phyloP scores from a whole-genome alignment of 2,797 vertebrate genomes.

The Orientallactaga sibirica region DNA sequence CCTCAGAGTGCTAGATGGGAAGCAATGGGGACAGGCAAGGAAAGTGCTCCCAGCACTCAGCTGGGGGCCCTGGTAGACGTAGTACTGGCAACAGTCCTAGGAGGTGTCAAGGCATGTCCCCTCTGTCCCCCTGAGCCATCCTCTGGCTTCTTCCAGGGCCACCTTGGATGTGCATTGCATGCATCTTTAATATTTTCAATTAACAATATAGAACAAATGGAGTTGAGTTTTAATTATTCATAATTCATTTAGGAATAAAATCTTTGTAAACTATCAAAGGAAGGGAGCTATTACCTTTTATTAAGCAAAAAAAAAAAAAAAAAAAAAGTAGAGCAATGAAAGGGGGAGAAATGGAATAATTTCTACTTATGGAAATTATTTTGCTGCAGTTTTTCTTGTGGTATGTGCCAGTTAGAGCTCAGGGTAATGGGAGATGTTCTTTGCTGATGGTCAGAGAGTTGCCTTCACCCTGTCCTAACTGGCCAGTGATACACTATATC shows the following conservation, averaged over 20 bases:
- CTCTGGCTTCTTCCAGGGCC: slow-evolving; percentile 66
- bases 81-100: neutral
- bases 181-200: slow-evolving; percentile 91
- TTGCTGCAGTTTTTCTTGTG: neutral
- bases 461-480: neutral
- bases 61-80: neutral
- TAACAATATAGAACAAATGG: slow-evolving; percentile 89
- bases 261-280: slow-evolving; percentile 88
- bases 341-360: neutral
- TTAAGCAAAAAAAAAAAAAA: slow-evolving; percentile 48
- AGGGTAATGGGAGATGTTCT: neutral
- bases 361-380: neutral
- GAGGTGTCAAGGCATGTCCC: neutral
- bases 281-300: slow-evolving; percentile 86
- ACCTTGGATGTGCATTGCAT: slow-evolving; percentile 86
- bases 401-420: neutral
- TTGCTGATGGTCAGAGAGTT: neutral
- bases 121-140: neutral
- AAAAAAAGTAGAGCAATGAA: neutral
- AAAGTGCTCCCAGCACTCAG: fast-evolving
- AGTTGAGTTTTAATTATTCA: slow-evolving; percentile 90
- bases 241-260: slow-evolving; percentile 90
- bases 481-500: neutral
- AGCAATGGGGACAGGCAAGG: neutral
- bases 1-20: neutral